Evolutionary conservation across 2,797 vertebrate species (phyloP).

Genomic region (Lepilemur septentrionalis): DNA sequence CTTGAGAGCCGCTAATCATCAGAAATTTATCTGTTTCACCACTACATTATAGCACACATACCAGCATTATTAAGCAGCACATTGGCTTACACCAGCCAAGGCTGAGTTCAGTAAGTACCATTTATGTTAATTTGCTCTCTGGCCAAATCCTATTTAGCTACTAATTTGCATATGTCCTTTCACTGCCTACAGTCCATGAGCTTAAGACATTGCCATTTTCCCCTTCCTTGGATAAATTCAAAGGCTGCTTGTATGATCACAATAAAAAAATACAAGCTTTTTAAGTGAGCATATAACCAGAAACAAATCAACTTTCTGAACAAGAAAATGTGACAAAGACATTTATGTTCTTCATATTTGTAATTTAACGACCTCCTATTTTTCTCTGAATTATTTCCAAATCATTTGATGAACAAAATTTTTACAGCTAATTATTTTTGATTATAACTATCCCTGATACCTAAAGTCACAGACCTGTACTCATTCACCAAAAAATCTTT

Average conservation of each 20-base stretch:
- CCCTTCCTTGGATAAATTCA: not conserved
- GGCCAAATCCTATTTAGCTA: conserved; percentile 22
- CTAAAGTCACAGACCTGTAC: not conserved
- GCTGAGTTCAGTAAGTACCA: not conserved
- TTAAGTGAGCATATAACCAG: not conserved
- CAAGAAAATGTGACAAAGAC: conserved; percentile 19
- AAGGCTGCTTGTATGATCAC: not conserved
- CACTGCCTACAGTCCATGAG: not conserved
- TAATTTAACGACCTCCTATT: conserved; percentile 1
- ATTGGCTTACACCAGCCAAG: not conserved
- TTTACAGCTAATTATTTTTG: conserved; percentile 27
- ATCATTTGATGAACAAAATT: not conserved
- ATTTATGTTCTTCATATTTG: not conserved
- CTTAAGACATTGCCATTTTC: not conserved
- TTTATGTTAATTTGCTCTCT: not conserved
- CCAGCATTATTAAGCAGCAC: not conserved
- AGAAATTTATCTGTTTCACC: not conserved
- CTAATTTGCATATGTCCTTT: not conserved
- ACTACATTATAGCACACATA: not conserved
- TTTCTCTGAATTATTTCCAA: conserved; percentile 25
- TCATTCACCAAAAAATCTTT: not conserved
- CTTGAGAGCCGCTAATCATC: not conserved
- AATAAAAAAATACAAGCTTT: not conserved
- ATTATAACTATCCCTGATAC: conserved; percentile 20
- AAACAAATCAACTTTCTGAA: conserved; percentile 1